Conservation (phyloP, 2,113 vertebrate species). For the Gila orcuttii region DNA sequence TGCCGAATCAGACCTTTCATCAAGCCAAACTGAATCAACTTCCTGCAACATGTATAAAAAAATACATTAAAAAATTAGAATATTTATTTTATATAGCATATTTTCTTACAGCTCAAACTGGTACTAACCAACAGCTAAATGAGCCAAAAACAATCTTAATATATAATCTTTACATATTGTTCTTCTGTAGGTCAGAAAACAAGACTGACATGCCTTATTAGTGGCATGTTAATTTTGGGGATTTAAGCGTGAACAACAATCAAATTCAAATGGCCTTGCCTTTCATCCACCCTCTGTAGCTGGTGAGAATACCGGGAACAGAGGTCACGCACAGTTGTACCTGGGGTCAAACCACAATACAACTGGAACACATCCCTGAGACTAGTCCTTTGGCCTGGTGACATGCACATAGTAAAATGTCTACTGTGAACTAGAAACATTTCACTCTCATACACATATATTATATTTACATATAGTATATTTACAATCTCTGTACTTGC, state of each 20-base stretch:
- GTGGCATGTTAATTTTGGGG: not conserved
- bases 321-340: slow-evolving; percentile 78
- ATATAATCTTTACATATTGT: not conserved
- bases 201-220: not conserved
- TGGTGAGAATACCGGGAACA: slow-evolving; percentile 90
- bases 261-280: slow-evolving; percentile 71
- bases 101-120: slow-evolving; percentile 34
- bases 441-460: not conserved
- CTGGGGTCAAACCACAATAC: slow-evolving; percentile 78
- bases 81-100: not conserved
- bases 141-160: not conserved
- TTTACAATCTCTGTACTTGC: not conserved
- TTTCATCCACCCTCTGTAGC: slow-evolving; percentile 92
- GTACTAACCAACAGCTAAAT: not conserved
- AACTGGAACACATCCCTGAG: slow-evolving; percentile 85
- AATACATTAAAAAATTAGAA: not conserved
- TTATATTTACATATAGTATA: not conserved
- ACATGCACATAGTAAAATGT: not conserved
- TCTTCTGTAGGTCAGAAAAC: not conserved
- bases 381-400: slow-evolving; percentile 86
- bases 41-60: slow-evolving; percentile 71
- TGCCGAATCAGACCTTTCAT: slow-evolving; percentile 95
- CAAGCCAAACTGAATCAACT: slow-evolving; percentile 94
- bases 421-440: not conserved
- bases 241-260: not conserved